Evolutionary conservation across 2,113 vertebrate genomes (phyloP), one percentile per base, ranked within the genome.

Genomic region (Petrocephalus zakoni): DNA sequence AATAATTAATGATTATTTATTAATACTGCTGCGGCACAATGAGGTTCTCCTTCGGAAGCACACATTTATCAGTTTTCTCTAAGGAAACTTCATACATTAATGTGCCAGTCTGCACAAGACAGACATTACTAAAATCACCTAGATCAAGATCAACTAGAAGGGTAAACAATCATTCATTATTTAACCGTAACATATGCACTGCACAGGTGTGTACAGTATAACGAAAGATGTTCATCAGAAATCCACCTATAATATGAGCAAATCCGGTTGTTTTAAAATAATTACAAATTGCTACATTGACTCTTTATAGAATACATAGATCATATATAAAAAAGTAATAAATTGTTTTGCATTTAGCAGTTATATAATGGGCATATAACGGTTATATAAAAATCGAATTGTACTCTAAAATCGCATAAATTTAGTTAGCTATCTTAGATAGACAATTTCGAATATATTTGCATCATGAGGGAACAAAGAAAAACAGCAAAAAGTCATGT

Each of bases 1-100:
- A 86, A 86, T 86, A 19, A 85, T 85, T 51, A 55, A 86, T 55
- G 49, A 55, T 55, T 55, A 55, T 34, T 55, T 55, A 37, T 86
- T 34, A 86, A 13, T 55, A n/a, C 49, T 56, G 5, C 51, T 51
- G 52, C 25, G 29, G 37, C 25, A 42, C 49, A 34, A 25, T 52
- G 19, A 29, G 84, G 49, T 37, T 34, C 52, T 56, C 84, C 49
- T 86, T 55, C 42, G 84, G 55, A 55, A 19, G 56, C 29, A 85
- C 49, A 86, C 15, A 52, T 55, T 53, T 55, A 56, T n/a, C 84
- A 29, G 52, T 9, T 52, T 52, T 86, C 51, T 55, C 25, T 56
- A 55, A 55, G 46, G 84, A 19, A 55, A 29, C 52, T 86, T 19
- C 25, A 55, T 5, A 25, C 15, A 29, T 85, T 85, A 53, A 55